Percentiles rank a stretch among this genome's conserved stretches.
Conservation (phyloP, 2,113 vertebrate species). For the Sciurus niger region DNA sequence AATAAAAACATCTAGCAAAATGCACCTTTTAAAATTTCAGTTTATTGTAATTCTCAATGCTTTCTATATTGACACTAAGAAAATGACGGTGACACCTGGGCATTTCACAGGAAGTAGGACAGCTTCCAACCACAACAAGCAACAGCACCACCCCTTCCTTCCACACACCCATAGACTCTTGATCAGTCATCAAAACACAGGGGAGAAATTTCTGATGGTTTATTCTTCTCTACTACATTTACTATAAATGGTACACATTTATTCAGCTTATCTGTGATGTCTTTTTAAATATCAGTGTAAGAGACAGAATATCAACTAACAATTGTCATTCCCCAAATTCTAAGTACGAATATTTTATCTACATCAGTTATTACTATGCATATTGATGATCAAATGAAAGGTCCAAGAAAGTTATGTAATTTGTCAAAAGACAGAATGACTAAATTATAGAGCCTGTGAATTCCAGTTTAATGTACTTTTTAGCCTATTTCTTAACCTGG, state of each 20-base stretch:
- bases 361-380: background rate
- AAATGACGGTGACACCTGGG: background rate
- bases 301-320: background rate
- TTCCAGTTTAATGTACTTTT: background rate
- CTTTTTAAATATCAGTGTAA: constrained; percentile 42
- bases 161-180: background rate
- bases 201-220: constrained; percentile 20
- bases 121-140: background rate
- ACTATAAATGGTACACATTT: background rate
- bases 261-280: constrained; percentile 44
- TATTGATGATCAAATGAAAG: constrained; percentile 18
- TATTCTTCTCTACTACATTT: constrained; percentile 19
- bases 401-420: constrained; percentile 41
- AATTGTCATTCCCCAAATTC: constrained; percentile 35
- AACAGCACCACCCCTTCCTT: background rate
- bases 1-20: constrained; percentile 58
- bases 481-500: background rate
- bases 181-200: constrained; percentile 30
- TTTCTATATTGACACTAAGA: constrained; percentile 1
- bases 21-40: constrained; percentile 31
- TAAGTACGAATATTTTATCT: constrained; percentile 11
- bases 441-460: background rate
- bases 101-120: background rate
- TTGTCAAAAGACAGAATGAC: constrained; percentile 28
- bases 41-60: constrained; percentile 2